A percentile compares a stretch with the other conserved stretches of the same genome.
phyloP scores from a whole-genome alignment of 2,797 vertebrate genomes.

The Allochrocebus solatus region DNA sequence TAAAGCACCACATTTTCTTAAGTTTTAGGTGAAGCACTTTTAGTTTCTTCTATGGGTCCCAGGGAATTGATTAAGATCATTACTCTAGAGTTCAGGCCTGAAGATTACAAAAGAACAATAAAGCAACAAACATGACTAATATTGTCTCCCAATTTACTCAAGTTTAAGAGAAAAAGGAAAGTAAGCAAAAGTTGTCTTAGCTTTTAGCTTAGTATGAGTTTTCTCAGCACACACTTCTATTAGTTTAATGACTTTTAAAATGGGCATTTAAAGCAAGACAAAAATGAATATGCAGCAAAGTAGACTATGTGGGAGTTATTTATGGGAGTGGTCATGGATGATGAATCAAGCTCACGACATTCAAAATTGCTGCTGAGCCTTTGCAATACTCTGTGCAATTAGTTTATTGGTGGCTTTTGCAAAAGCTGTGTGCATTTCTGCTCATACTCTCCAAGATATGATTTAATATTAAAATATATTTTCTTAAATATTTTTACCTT shows the following conservation, averaged over 20 bases:
- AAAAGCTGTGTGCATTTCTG: background rate
- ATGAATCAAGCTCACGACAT: background rate
- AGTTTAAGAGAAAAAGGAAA: background rate
- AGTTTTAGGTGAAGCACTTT: background rate
- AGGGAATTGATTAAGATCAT: background rate
- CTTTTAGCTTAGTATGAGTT: background rate
- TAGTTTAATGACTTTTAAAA: slow-evolving; percentile 48
- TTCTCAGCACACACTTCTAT: background rate
- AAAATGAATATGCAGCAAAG: background rate
- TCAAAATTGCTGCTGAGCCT: background rate
- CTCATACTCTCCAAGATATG: background rate
- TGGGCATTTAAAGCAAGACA: slow-evolving; percentile 16
- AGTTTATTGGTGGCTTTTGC: background rate
- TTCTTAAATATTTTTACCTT: background rate
- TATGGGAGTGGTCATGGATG: too few species aligned
- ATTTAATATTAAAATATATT: background rate
- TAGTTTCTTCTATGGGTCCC: background rate
- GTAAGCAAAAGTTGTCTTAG: background rate
- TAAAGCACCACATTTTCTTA: background rate
- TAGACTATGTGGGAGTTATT: background rate
- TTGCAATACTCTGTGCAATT: background rate
- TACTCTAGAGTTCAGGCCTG: background rate
- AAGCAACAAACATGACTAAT: background rate
- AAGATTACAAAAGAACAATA: background rate
- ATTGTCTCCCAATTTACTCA: background rate